Conservation (phyloP, 2,888 invertebrate species). For the Chromoteleia sp. region DNA sequence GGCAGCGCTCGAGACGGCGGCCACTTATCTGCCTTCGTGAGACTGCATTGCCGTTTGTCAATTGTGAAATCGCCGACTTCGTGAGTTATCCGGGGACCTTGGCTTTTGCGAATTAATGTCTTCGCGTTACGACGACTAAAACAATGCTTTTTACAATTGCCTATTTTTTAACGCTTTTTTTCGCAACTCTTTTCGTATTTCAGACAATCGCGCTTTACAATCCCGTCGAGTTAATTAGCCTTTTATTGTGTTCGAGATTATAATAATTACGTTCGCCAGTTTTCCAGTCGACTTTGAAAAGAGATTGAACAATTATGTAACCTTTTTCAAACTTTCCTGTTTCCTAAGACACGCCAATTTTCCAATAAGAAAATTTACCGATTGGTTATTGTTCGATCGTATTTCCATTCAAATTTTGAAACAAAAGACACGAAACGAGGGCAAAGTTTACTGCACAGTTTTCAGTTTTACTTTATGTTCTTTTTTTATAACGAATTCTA, state of each 20-base stretch:
- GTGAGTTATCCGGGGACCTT: slow-evolving; percentile 70
- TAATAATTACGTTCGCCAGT: slow-evolving; percentile 27
- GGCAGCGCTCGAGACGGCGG: slow-evolving; percentile 38
- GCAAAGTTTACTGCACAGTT: no score
- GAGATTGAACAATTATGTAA: slow-evolving; percentile 30
- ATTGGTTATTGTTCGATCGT: not conserved
- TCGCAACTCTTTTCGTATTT: slow-evolving; percentile 48
- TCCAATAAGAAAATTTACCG: not conserved
- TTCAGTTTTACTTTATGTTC: no score
- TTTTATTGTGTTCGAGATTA: slow-evolving; percentile 51
- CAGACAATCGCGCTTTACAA: slow-evolving; percentile 56
- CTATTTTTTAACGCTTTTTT: slow-evolving; percentile 50
- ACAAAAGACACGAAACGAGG: no score
- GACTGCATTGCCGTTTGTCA: slow-evolving; percentile 69
- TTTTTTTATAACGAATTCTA: no score
- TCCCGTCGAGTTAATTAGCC: slow-evolving; percentile 50
- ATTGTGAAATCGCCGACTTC: slow-evolving; percentile 71
- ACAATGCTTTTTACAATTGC: slow-evolving; percentile 59
- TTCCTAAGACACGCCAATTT: not conserved
- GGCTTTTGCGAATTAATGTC: slow-evolving; percentile 62
- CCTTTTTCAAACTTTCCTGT: slow-evolving; percentile 27
- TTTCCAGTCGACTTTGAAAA: slow-evolving; percentile 16
- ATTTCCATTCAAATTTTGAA: no score
- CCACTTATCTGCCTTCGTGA: slow-evolving; percentile 62
- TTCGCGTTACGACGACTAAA: slow-evolving; percentile 55